Conservation (phyloP, 2,888 invertebrate species). For the Horisme vitalbata region DNA sequence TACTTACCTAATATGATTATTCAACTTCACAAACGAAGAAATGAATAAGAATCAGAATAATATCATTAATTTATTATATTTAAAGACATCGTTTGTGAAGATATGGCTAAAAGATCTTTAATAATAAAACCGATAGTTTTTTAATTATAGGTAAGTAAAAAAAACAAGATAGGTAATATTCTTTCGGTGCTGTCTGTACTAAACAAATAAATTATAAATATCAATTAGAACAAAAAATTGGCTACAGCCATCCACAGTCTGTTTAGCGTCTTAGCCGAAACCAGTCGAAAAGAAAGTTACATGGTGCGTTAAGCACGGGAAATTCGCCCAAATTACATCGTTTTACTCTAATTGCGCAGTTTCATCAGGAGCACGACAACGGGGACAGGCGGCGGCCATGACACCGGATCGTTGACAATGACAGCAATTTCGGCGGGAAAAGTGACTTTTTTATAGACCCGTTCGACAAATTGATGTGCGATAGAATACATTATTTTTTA, state of each 20-base stretch:
- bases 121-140: too few relatives aligned
- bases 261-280: conserved; percentile 62
- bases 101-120: too few relatives aligned
- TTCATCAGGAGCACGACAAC: conserved; percentile 63
- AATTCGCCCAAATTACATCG: conserved; percentile 70
- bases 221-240: too few relatives aligned
- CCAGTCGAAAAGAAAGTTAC: conserved; percentile 72
- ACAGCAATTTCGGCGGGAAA: conserved; percentile 62
- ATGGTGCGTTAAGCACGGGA: conserved; percentile 72
- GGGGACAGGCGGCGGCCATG: conserved; percentile 54
- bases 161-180: too few relatives aligned
- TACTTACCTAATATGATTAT: too few relatives aligned
- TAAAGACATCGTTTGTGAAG: too few relatives aligned
- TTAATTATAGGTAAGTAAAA: too few relatives aligned
- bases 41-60: too few relatives aligned
- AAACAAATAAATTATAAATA: too few relatives aligned
- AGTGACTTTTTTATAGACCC: conserved; percentile 31
- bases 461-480: conserved; percentile 21
- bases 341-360: conserved; percentile 75
- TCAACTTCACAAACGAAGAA: too few relatives aligned
- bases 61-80: too few relatives aligned
- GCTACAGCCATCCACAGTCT: conserved; percentile 62
- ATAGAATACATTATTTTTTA: conserved; percentile 8
- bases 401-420: conserved; percentile 58
- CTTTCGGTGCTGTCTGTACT: too few relatives aligned